Evolutionary conservation across 1,140 invertebrate genomes (phyloP).

Genomic region (Pseudobourletiella spinata): DNA sequence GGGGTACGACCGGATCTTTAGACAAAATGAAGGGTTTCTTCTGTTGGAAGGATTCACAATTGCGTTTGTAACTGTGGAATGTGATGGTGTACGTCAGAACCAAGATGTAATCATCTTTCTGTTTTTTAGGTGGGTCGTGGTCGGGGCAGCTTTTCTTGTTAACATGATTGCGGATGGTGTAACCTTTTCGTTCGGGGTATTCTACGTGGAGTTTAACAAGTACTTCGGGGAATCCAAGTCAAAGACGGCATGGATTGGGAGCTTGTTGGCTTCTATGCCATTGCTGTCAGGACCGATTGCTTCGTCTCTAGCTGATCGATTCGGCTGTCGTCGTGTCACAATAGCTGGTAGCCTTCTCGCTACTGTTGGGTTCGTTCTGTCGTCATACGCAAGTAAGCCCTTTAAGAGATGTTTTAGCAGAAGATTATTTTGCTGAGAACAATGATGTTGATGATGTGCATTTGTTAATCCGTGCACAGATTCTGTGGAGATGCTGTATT

Average conservation of each 20-base stretch:
- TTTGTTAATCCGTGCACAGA: slow-evolving; percentile 41
- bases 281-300: slow-evolving; percentile 79
- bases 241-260: slow-evolving; percentile 84
- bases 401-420: too few relatives aligned
- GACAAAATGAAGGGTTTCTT: too few relatives aligned
- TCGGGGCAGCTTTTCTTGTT: slow-evolving; percentile 73
- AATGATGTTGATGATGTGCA: neutral
- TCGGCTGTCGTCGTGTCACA: slow-evolving; percentile 69
- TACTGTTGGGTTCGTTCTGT: slow-evolving; percentile 67
- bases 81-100: too few relatives aligned
- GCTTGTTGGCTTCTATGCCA: slow-evolving; percentile 83
- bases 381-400: slow-evolving; percentile 50
- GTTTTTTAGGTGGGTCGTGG: slow-evolving; percentile 62
- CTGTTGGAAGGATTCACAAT: too few relatives aligned
- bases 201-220: slow-evolving; percentile 76
- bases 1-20: slow-evolving; percentile 50
- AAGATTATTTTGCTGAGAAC: neutral
- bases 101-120: too few relatives aligned
- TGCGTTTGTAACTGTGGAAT: too few relatives aligned
- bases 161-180: slow-evolving; percentile 92
- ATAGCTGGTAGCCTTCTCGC: slow-evolving; percentile 71
- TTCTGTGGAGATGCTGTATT: slow-evolving; percentile 66
- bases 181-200: slow-evolving; percentile 82
- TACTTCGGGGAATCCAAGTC: slow-evolving; percentile 72
- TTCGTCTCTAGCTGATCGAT: slow-evolving; percentile 75